Percentiles rank a stretch among this genome's conserved stretches.
Conservation (phyloP, 1,140 invertebrate species). For the Ruditapes philippinarum region DNA sequence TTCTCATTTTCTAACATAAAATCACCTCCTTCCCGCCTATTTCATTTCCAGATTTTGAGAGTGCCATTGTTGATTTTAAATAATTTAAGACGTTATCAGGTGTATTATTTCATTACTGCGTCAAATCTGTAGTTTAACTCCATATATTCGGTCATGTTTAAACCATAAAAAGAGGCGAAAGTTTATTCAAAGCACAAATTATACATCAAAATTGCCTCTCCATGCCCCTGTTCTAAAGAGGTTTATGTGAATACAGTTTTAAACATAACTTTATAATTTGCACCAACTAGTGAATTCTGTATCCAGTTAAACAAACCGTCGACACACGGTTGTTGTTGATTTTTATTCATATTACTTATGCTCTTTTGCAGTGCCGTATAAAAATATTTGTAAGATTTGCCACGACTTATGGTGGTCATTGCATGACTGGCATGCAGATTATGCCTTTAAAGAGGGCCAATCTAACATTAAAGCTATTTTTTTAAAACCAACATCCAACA, state of each 20-base stretch:
- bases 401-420: background rate
- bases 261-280: background rate
- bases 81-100: background rate
- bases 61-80: background rate
- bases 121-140: background rate
- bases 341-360: background rate
- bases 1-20: background rate
- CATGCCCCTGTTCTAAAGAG: background rate
- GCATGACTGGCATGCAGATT: background rate
- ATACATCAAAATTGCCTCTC: background rate
- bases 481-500: background rate
- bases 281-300: background rate
- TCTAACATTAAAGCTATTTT: background rate
- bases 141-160: background rate
- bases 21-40: background rate
- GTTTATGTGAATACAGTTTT: background rate
- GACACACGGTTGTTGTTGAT: background rate
- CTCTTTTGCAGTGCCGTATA: background rate
- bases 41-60: background rate
- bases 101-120: background rate
- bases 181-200: background rate
- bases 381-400: background rate
- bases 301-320: background rate
- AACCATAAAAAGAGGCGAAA: background rate
- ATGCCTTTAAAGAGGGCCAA: background rate